phyloP scores from a whole-genome alignment of 2,113 vertebrate species.

The Microtus pennsylvanicus region DNA sequence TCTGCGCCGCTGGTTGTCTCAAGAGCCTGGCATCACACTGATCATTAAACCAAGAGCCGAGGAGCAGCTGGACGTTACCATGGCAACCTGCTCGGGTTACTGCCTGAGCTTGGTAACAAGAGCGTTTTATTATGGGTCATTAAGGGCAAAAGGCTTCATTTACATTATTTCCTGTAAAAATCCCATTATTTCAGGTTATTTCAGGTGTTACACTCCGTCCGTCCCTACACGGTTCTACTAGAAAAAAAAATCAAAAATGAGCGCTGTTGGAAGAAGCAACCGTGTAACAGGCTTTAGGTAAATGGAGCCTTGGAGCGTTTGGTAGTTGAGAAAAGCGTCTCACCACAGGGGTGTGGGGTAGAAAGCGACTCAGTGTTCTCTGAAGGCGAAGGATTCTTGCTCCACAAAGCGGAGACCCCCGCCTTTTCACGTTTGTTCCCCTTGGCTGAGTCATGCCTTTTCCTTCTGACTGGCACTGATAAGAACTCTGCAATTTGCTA shows the following conservation, averaged over 20 bases:
- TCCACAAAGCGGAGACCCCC: not conserved
- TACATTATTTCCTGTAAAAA: conserved; percentile 74
- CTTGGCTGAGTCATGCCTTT: not conserved
- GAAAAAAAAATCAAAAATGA: not conserved
- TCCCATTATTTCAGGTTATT: conserved; percentile 75
- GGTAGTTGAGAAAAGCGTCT: conserved; percentile 13
- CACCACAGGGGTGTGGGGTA: not conserved
- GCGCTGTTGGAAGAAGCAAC: not conserved
- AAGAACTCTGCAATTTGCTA: not conserved
- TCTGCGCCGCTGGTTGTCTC: conserved; percentile 68
- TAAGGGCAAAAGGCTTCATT: conserved; percentile 77
- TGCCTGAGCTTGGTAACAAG: conserved; percentile 64
- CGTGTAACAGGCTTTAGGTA: not conserved
- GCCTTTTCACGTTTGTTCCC: not conserved
- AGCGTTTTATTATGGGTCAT: conserved; percentile 77
- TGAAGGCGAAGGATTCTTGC: conserved; percentile 30
- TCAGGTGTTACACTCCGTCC: conserved; percentile 40
- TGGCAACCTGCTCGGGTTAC: conserved; percentile 61
- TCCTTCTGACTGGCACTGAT: not conserved
- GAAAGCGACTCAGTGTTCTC: not conserved
- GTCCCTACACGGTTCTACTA: not conserved
- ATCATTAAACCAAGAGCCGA: conserved; percentile 71
- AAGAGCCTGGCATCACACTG: conserved; percentile 74
- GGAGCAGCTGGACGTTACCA: conserved; percentile 67
- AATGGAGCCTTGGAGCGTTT: not conserved